Evolutionary conservation across 2,888 invertebrate species (phyloP).

Genomic region (Tortricodes alternella): DNA sequence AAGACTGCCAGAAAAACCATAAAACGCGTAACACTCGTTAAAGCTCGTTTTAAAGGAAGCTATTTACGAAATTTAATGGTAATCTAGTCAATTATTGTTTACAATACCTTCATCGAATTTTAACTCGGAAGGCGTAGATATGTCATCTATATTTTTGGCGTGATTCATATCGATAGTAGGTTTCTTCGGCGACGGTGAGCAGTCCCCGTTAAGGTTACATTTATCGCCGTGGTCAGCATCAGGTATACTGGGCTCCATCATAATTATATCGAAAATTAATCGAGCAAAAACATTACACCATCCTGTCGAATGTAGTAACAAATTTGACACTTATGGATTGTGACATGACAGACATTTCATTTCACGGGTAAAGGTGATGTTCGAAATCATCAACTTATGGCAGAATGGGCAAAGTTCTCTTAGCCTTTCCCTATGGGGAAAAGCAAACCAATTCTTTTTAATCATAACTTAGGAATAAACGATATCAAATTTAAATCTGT

Average conservation of each 20-base stretch:
- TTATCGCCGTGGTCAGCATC: slow-evolving; percentile 59
- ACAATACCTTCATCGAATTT: slow-evolving; percentile 87
- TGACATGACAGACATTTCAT: slow-evolving; percentile 36
- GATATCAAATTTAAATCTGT: no score
- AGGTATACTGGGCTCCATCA: slow-evolving; percentile 66
- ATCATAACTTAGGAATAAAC: no score
- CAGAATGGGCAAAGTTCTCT: no score
- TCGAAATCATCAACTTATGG: slow-evolving; percentile 32
- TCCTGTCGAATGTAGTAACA: slow-evolving; percentile 46
- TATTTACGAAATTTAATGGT: slow-evolving; percentile 35
- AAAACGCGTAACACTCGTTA: neutral
- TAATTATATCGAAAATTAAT: slow-evolving; percentile 59
- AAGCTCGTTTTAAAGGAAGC: slow-evolving; percentile 36
- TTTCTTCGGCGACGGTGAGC: slow-evolving; percentile 53
- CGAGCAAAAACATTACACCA: slow-evolving; percentile 75
- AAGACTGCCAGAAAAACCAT: neutral
- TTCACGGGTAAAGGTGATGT: slow-evolving; percentile 25
- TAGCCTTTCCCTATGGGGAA: no score
- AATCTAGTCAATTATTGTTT: slow-evolving; percentile 50
- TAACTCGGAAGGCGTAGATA: slow-evolving; percentile 84
- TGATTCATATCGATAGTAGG: slow-evolving; percentile 61
- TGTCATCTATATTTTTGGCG: slow-evolving; percentile 79
- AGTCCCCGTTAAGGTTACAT: slow-evolving; percentile 64
- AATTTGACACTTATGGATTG: slow-evolving; percentile 51
- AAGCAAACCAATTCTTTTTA: no score